Conservation (phyloP, 2,888 invertebrate genomes). For the Tupiocoris notatus region DNA sequence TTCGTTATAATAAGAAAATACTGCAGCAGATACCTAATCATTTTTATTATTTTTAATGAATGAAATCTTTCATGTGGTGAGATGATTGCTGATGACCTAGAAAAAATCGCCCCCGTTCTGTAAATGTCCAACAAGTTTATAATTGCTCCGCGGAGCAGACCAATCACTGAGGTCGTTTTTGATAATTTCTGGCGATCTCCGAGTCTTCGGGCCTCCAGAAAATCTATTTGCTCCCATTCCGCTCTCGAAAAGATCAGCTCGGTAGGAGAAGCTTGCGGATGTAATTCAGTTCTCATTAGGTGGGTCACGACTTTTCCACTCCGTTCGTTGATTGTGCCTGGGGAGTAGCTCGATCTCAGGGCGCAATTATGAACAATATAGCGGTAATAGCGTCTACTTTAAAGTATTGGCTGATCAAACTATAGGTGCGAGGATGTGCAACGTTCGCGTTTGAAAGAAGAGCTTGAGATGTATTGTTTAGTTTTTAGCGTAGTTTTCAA, state of each 20-base stretch:
- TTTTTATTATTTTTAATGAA: too few species aligned
- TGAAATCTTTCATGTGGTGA: too few species aligned
- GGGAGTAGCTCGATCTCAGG: not conserved
- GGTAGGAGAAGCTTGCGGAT: slow-evolving; percentile 9
- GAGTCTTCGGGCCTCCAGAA: not conserved
- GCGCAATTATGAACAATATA: not conserved
- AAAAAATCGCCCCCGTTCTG: too few species aligned
- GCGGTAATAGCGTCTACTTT: not conserved
- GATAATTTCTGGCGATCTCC: not conserved
- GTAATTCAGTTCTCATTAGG: slow-evolving; percentile 29
- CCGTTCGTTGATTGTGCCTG: not conserved
- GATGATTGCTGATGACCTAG: too few species aligned
- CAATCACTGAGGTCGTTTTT: not conserved
- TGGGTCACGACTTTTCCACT: slow-evolving; percentile 27
- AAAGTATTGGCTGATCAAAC: too few species aligned
- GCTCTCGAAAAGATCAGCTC: not conserved
- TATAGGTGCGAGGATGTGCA: too few species aligned
- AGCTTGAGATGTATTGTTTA: too few species aligned
- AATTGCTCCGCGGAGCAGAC: not conserved
- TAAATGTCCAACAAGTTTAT: not conserved
- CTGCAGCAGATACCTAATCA: too few species aligned
- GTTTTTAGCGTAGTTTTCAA: too few species aligned
- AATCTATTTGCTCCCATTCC: not conserved
- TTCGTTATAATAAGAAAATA: too few species aligned
- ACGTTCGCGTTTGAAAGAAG: too few species aligned